Evolutionary conservation across 2,113 vertebrate species (phyloP), one percentile per base, ranked within the genome.

Genomic region (Cyphomyrus plagiostoma): DNA sequence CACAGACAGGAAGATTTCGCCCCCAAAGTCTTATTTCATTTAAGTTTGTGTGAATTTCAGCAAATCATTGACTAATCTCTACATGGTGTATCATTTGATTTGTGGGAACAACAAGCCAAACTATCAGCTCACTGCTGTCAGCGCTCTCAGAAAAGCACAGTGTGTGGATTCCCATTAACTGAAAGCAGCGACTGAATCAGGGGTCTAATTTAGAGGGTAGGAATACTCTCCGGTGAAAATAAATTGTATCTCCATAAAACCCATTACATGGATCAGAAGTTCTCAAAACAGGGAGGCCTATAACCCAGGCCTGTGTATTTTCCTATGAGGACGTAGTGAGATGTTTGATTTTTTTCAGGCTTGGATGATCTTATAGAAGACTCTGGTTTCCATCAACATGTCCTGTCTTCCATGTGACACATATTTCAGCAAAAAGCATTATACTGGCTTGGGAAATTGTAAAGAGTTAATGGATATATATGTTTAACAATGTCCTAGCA

Each of bases 81-180:
- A 84, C 82, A 23, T n/a, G 23, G 35, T 42, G 74, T 80, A 39
- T 80, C 74, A 80, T 80, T 80, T 80, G 74, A 80, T 80, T 80
- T 80, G 74, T 42, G 30, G 35, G 15, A 80, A 42, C 74, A 80
- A 80, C 74, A 80, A 80, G 74, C 35, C 74, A 80, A 80, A 3
- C 35, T 80, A 80, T 17, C 74, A 42, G 35, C 17, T 42, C 74
- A 42, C 74, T 80, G 74, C 17, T 80, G 74, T 42, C 74, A 80
- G 35, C 0, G 11, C 35, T 19, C 30, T 80, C 74, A 80, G 30
- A 80, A 80, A 42, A 42, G 74, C 74, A 42, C 35, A 39, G 13
- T 39, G 74, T 42, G 74, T 80, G 74, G 74, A 80, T 80, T 80
- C 35, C 74, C 74, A 48, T 87, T 87, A 87, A 87, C 23, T 86